Conservation (phyloP, 2,797 vertebrate species). For the Brachymystax lenok region DNA sequence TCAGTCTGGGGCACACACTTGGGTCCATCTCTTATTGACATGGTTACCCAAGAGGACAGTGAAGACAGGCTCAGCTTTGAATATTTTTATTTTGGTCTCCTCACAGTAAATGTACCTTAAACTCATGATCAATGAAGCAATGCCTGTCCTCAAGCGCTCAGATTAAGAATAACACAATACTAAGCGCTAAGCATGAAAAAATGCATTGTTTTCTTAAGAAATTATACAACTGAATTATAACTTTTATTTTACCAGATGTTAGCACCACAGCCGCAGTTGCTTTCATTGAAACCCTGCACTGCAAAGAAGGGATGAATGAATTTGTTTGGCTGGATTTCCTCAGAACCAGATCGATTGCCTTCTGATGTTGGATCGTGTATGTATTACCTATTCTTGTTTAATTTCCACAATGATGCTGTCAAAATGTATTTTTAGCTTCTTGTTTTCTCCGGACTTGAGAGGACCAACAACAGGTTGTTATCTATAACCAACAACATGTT, state of each 20-base stretch:
- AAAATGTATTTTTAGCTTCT: slow-evolving; percentile 2
- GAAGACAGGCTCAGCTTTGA: slow-evolving; percentile 44
- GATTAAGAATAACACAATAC: slow-evolving; percentile 37
- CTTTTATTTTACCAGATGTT: slow-evolving; percentile 17
- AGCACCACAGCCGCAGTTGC: neutral
- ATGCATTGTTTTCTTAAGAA: neutral
- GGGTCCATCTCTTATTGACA: slow-evolving; percentile 45
- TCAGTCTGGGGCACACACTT: slow-evolving; percentile 23
- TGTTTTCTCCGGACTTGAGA: neutral
- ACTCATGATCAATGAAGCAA: slow-evolving; percentile 48
- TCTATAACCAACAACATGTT: slow-evolving; percentile 23
- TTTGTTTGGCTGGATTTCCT: slow-evolving; percentile 5
- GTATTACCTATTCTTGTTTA: slow-evolving; percentile 14
- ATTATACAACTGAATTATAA: slow-evolving; percentile 8
- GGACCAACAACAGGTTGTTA: slow-evolving; percentile 29
- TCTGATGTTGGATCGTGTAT: slow-evolving; percentile 11
- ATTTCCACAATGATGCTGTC: slow-evolving; percentile 1
- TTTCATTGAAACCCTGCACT: neutral
- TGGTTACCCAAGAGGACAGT: slow-evolving; percentile 56
- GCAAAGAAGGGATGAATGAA: neutral
- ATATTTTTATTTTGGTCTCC: slow-evolving; percentile 49
- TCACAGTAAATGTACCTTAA: slow-evolving; percentile 6
- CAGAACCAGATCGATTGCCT: no score
- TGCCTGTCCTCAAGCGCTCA: slow-evolving; percentile 8
- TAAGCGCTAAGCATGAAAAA: neutral